Base-by-base conservation (phyloP, 2,797 vertebrate species). In the Gadopsis marmoratus region DNA sequence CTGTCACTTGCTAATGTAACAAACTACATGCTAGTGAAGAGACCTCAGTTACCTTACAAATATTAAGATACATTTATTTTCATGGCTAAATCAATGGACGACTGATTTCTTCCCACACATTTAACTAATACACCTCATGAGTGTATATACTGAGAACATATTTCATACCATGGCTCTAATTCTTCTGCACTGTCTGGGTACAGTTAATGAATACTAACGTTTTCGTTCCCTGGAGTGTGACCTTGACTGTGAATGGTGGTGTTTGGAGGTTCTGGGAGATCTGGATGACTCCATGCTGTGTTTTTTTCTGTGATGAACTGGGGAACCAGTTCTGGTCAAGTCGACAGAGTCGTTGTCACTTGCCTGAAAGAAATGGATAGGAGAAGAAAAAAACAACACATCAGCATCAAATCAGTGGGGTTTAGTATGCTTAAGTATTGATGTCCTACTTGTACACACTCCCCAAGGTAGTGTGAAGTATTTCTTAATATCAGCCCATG, bases 211-310 rank as follows among this genome's bases (percentile, higher is more conserved):
- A 90, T 76, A 91, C 91, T 97, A 95, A 84, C 97, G 95, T 92
- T 98, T 97, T 87, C 96, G 91, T 71, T 98, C 99, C 86, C 89
- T 93, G 79, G 96, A 96, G 54, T 96, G 96, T 55, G 98, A 99
- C 78, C 97, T 96, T 39, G 98, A 99, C 71, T 96, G 95, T 74
- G 98, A 99, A 76, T 97, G 96, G 88, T 97, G 97, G 85, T 97
- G 96, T 94, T 97, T 99, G 81, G 96, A 96, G 77, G 93, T 93
- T 95, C 96, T 96, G 77, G 97, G 97, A 80, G 97, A 97, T 92
- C 95, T 95, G 51, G 97, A 97, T 33, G 95, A 92, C 88, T 98
- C 97, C 92, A 96, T 95, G 37, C 85, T 95, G 56, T 96, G 96
- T 91, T 96, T 96, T 89, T 95, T 96, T 93, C 94, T 97, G 74